phyloP scores from a whole-genome alignment of 2,797 vertebrate species.

The Odontamblyopus lacepedii region DNA sequence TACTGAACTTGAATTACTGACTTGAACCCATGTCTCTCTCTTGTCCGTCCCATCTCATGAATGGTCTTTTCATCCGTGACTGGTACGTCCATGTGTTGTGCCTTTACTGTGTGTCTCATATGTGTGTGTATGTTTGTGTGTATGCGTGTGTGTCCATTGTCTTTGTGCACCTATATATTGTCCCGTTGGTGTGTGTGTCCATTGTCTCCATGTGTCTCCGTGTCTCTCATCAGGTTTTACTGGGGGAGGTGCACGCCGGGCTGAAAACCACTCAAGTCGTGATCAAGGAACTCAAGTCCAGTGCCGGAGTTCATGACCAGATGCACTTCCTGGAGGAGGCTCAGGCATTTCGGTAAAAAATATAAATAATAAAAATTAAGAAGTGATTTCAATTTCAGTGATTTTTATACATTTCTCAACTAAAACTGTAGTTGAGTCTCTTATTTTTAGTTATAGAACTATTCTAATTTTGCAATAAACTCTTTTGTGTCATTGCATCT shows the following conservation, averaged over 20 bases:
- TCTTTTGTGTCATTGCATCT: too few species aligned
- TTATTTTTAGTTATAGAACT: too few species aligned
- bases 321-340: conserved; percentile 93
- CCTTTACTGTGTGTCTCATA: conserved; percentile 2
- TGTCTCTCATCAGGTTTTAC: conserved; percentile 82
- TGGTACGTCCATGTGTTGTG: conserved; percentile 9
- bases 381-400: not conserved
- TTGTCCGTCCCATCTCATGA: conserved; percentile 13
- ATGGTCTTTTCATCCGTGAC: conserved; percentile 13
- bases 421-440: too few species aligned
- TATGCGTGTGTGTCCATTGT: conserved; percentile 15
- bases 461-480: too few species aligned
- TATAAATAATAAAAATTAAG: not conserved
- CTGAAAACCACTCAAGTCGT: conserved; percentile 88
- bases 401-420: too few species aligned
- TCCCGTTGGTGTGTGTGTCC: conserved; percentile 26
- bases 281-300: conserved; percentile 92
- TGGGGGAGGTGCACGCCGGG: conserved; percentile 90
- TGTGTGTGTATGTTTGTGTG: conserved; percentile 4
- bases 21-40: conserved; percentile 4
- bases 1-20: not conserved
- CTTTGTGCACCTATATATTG: conserved; percentile 9
- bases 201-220: conserved; percentile 31
- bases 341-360: conserved; percentile 86
- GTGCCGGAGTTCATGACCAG: conserved; percentile 89